A percentile compares a stretch with the other conserved stretches of the same genome.
These are phyloP conservation scores for Pachliopta kotzebuea DNA, from an alignment of 2,888 invertebrate genomes.

Conservation along the genomic window DNA sequence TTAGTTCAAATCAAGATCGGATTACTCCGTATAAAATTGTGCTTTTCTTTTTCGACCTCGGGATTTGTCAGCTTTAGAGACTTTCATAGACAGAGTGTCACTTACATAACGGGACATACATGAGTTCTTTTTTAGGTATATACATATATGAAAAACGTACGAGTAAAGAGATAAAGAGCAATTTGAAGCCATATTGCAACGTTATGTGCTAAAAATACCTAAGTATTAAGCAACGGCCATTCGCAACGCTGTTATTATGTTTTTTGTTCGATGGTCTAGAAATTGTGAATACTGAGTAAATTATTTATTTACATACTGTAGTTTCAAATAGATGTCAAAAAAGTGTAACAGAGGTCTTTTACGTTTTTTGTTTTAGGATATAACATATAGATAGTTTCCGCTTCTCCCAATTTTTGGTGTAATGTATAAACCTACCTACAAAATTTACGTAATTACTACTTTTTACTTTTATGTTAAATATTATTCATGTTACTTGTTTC, in stretches of 20 bases:
- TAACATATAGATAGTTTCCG: background rate
- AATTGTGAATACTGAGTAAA: background rate
- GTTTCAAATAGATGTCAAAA: background rate
- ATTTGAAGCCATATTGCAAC: background rate
- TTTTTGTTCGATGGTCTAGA: background rate
- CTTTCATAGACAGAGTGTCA: too few species aligned
- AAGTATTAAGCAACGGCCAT: background rate
- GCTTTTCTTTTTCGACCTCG: too few species aligned
- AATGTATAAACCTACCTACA: background rate
- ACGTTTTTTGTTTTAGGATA: background rate
- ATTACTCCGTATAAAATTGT: too few species aligned
- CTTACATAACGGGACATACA: too few species aligned
- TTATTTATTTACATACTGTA: background rate
- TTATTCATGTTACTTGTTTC: too few species aligned
- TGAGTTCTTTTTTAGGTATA: too few species aligned
- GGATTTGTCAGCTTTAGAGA: too few species aligned
- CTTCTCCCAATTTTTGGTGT: background rate
- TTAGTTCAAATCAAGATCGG: too few species aligned
- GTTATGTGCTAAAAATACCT: conserved; percentile 2
- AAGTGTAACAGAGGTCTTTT: too few species aligned
- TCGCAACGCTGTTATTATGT: background rate
- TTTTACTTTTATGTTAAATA: background rate
- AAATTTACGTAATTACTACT: background rate
- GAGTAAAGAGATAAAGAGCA: background rate
- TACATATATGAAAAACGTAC: too few species aligned